Percentiles rank a stretch among this genome's conserved stretches.
Conservation (phyloP, 2,113 vertebrate species). For the Oceanites oceanicus region DNA sequence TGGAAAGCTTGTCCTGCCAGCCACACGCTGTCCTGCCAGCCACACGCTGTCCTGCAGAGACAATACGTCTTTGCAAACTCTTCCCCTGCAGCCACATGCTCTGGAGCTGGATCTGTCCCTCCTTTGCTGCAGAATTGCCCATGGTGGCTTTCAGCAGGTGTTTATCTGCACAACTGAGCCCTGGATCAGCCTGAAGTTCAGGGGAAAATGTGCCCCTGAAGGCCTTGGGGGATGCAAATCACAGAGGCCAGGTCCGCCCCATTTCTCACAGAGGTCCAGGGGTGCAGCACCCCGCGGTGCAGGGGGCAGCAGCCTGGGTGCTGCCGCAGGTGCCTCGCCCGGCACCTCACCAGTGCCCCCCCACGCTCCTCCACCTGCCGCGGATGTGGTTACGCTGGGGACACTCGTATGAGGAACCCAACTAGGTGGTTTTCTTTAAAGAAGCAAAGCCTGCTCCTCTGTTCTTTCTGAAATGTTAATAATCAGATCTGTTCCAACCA, state of each 20-base stretch:
- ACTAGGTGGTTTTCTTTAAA: background rate
- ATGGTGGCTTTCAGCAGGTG: background rate
- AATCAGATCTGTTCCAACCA: background rate
- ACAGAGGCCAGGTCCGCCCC: background rate
- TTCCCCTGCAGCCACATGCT: background rate
- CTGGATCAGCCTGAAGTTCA: background rate
- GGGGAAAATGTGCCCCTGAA: background rate
- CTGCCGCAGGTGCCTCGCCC: background rate
- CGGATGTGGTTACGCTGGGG: background rate
- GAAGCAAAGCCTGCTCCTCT: background rate
- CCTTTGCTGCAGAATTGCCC: background rate
- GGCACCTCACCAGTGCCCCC: rapidly evolving
- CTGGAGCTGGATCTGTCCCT: background rate
- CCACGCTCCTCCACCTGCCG: background rate
- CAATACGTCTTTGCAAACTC: background rate
- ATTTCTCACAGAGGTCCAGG: rapidly evolving
- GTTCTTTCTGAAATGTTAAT: background rate
- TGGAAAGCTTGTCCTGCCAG: background rate
- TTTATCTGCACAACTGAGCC: background rate
- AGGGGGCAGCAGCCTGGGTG: background rate
- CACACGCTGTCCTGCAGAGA: background rate
- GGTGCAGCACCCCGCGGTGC: rapidly evolving
- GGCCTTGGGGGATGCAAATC: background rate
- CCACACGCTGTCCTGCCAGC: background rate
- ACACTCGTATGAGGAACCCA: background rate